Percentiles rank a stretch among this genome's conserved stretches.
Evolutionary conservation across 2,888 invertebrate genomes (phyloP).

Genomic region (Meiosimyza decipiens): DNA sequence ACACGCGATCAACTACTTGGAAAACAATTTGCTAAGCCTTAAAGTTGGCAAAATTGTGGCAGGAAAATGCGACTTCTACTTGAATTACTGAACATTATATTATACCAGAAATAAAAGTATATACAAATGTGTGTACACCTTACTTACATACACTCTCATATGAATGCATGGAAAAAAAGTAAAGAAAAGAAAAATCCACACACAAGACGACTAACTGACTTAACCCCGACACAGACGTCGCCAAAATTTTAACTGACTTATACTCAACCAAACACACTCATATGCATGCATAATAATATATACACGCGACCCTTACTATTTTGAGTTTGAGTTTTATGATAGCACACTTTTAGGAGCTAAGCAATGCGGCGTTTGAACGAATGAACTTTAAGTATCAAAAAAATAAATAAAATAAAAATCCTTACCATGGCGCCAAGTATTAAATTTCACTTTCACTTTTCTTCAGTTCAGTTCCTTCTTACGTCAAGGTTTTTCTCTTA

Average conservation of each 20-base stretch:
- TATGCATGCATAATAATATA: neutral
- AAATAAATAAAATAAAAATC: slow-evolving; percentile 15
- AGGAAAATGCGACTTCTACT: neutral
- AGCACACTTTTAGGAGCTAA: slow-evolving; percentile 6
- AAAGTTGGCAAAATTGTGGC: slow-evolving; percentile 30
- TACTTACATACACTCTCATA: neutral
- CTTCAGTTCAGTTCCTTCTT: too few species aligned
- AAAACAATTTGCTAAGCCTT: slow-evolving; percentile 35
- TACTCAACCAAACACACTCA: slow-evolving; percentile 1
- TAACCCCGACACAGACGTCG: neutral
- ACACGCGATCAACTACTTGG: slow-evolving; percentile 20
- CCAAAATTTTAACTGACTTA: neutral
- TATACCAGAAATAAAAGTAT: neutral
- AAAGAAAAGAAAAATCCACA: neutral
- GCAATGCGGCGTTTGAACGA: neutral
- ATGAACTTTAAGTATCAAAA: slow-evolving; percentile 24
- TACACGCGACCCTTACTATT: neutral
- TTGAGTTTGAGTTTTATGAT: slow-evolving; percentile 11
- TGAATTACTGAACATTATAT: slow-evolving; percentile 13
- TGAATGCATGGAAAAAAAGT: neutral
- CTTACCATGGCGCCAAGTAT: slow-evolving; percentile 32
- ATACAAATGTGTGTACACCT: neutral
- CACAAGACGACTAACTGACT: slow-evolving; percentile 1
- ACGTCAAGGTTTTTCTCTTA: too few species aligned
- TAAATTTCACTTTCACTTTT: slow-evolving; percentile 32